Base-by-base conservation (phyloP, 2,888 invertebrate genomes). In the Diarsia dahlii region DNA sequence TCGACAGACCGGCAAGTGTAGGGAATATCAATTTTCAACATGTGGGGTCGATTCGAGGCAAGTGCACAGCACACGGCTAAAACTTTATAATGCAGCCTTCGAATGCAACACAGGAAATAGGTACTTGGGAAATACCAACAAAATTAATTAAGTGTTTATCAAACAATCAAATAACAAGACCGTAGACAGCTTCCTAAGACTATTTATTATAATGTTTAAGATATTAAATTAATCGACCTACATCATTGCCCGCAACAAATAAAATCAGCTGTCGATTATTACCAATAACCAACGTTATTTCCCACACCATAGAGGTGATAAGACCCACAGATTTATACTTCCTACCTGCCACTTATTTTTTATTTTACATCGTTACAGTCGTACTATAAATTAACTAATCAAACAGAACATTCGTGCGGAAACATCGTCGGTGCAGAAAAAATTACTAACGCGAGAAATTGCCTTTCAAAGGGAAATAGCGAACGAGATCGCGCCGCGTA, bases 381-480 rank as follows among this genome's bases (percentile, higher is more conserved):
- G 78, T 78, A 85, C 88, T 88, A 87, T 86, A 87, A 90, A 89
- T 88, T 89, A 89, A 87, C 86, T 89, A 91, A 91, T 91, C 89
- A 90, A 91, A 91, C 88, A 89, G 84, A 81, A 89, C 87, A 90
- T 88, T 90, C 87, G 89, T 90, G 91, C 91, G 90, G 90, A 90
- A 92, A 89, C 83, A 84, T 85, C 85, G 85, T 84, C 72, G 80
- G 84, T 88, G 86, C 87, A 90, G 81, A 90, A 92, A 92, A 92
- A 93, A 91, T 85, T 90, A 89, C 87, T 88, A 91, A 87, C 89
- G 84, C 87, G 89, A 92, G 91, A 91, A 92, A 92, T 91, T 90
- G 91, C 90, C 91, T 93, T 93, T 93, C 91, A 91, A 93, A 93
- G 90, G 88, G 90, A 92, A 91, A 90, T 89, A 92, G 84, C 88